Conservation (phyloP, 2,113 vertebrate species). For the Sisor rabdophorus region DNA sequence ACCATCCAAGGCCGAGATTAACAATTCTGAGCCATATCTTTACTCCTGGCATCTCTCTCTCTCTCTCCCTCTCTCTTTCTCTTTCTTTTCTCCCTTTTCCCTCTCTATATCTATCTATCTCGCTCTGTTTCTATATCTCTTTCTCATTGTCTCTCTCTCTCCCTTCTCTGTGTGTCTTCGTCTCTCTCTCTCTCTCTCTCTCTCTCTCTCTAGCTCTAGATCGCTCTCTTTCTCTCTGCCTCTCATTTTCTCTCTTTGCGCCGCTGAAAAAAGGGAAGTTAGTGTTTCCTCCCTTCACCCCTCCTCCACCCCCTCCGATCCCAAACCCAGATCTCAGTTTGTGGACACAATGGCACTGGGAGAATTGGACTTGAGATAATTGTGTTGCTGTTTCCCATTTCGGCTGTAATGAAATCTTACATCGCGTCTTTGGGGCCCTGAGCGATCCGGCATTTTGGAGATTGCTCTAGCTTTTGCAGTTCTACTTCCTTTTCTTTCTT, state of each 20-base stretch:
- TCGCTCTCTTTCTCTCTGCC: too few species aligned
- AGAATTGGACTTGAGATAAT: constrained; percentile 74
- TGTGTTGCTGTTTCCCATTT: constrained; percentile 73
- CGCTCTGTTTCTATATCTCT: too few species aligned
- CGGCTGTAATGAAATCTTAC: constrained; percentile 67
- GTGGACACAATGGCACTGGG: constrained; percentile 69
- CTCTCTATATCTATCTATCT: too few species aligned
- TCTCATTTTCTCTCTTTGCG: constrained; percentile 32
- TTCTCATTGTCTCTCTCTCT: too few species aligned
- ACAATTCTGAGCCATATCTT: constrained; percentile 40
- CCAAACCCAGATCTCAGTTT: constrained; percentile 64
- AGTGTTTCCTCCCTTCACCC: constrained; percentile 51
- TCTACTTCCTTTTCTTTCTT: constrained; percentile 15
- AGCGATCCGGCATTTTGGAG: constrained; percentile 51
- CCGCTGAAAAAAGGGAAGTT: constrained; percentile 52
- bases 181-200: too few species aligned
- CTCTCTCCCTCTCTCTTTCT: not conserved
- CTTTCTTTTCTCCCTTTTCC: too few species aligned
- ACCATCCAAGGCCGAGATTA: constrained; percentile 45
- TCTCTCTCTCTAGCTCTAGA: too few species aligned
- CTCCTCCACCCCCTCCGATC: constrained; percentile 49
- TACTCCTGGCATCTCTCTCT: constrained; percentile 16
- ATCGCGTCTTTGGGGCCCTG: constrained; percentile 52
- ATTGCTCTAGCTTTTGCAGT: constrained; percentile 49
- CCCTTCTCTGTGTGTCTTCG: too few species aligned